phyloP scores from a whole-genome alignment of 2,797 vertebrate genomes.

The Lepidocolaptes lacrymiger region DNA sequence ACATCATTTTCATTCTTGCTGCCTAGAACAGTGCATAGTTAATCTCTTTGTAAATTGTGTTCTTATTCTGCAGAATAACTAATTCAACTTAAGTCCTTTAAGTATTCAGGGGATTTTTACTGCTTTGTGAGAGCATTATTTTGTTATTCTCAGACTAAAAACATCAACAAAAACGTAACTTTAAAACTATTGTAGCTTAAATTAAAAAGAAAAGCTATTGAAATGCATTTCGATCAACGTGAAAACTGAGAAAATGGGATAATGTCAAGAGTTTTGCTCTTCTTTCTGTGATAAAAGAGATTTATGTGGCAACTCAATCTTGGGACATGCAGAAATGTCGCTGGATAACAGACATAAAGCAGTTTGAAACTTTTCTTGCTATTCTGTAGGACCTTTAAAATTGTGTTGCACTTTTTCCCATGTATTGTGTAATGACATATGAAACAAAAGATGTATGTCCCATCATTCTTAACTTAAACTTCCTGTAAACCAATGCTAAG shows the following conservation, averaged over 20 bases:
- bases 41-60: background rate
- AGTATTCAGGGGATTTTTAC: background rate
- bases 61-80: constrained; percentile 31
- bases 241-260: background rate
- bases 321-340: background rate
- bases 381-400: background rate
- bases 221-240: background rate
- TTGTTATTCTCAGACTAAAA: background rate
- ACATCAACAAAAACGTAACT: background rate
- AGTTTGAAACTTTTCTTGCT: background rate
- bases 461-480: background rate
- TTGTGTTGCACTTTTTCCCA: background rate
- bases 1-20: constrained; percentile 47
- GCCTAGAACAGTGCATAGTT: constrained; percentile 44
- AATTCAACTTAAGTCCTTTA: background rate
- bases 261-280: background rate
- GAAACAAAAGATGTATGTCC: background rate
- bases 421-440: background rate
- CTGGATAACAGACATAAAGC: background rate
- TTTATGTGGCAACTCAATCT: background rate
- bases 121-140: background rate
- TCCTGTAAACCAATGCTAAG: background rate
- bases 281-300: background rate
- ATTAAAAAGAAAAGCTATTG: constrained; percentile 16
- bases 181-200: background rate